Percentiles rank a stretch among this genome's conserved stretches.
phyloP scores from a whole-genome alignment of 2,797 vertebrate species.

The Pseudochaenichthys georgianus region DNA sequence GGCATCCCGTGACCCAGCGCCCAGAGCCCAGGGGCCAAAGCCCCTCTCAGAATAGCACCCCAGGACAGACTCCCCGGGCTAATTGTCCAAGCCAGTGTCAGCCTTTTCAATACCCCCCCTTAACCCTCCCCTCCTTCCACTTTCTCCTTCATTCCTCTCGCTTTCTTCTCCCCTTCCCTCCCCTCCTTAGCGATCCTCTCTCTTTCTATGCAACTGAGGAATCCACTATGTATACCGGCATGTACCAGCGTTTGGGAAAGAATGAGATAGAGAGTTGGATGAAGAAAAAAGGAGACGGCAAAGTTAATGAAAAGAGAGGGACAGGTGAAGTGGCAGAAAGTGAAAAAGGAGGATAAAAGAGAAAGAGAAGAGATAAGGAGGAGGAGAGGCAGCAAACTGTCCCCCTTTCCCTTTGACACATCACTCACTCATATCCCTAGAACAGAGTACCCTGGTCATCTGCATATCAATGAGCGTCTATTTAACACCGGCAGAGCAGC shows the following conservation, averaged over 20 bases:
- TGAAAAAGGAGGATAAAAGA: conserved; percentile 40
- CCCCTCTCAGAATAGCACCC: conserved; percentile 83
- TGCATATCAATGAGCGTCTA: conserved; percentile 73
- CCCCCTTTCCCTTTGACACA: conserved; percentile 19
- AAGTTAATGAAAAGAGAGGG: conserved; percentile 54
- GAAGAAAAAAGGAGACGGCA: conserved; percentile 8
- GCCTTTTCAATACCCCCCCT: conserved; percentile 81
- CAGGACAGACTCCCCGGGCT: conserved; percentile 84
- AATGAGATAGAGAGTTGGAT: conserved; percentile 25
- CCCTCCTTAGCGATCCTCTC: conserved; percentile 58
- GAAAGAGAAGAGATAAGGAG: conserved; percentile 33
- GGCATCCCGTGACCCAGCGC: conserved; percentile 86
- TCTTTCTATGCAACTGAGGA: conserved; percentile 56
- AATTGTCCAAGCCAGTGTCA: conserved; percentile 88
- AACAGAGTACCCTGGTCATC: conserved; percentile 60
- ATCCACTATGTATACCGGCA: conserved; percentile 63
- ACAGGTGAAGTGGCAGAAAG: conserved; percentile 26
- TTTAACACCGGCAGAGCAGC: conserved; percentile 63
- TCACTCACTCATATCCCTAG: conserved; percentile 56
- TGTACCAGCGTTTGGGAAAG: conserved; percentile 39
- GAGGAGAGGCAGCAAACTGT: conserved; percentile 24
- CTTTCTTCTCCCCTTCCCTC: conserved; percentile 64
- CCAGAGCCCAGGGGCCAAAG: conserved; percentile 79
- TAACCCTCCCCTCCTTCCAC: conserved; percentile 60
- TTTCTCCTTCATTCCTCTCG: conserved; percentile 75